A percentile compares a stretch with the other conserved stretches of the same genome.
These are phyloP conservation scores for Xiphophorus couchianus DNA, from an alignment of 2,113 vertebrate genomes.

Conservation along the genomic window DNA sequence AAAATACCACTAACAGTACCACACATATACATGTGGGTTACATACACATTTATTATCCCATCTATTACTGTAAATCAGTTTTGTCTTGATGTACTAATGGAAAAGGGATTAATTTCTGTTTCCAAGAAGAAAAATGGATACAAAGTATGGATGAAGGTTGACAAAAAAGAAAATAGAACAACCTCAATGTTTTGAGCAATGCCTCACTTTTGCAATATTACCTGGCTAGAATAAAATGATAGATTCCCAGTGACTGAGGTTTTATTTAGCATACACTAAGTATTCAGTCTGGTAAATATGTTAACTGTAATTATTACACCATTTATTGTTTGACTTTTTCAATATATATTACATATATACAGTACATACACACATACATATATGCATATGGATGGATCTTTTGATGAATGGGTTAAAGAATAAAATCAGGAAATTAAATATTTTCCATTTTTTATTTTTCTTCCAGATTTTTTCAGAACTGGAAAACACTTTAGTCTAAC, in stretches of 20 bases:
- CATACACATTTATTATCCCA: background rate
- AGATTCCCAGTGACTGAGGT: background rate
- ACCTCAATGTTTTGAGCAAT: background rate
- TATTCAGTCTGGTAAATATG: background rate
- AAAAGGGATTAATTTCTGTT: background rate
- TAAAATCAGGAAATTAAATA: background rate
- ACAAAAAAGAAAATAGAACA: background rate
- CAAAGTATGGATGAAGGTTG: too few species aligned
- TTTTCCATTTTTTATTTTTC: background rate
- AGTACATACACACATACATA: too few species aligned
- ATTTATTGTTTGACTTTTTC: too few species aligned
- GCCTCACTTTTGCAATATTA: background rate
- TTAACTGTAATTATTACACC: background rate
- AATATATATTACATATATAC: too few species aligned
- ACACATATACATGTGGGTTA: too few species aligned
- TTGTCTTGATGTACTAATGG: background rate
- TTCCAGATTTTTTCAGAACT: too few species aligned
- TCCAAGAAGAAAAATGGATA: background rate
- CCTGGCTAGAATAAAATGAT: background rate
- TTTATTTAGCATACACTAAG: background rate
- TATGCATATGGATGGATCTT: too few species aligned
- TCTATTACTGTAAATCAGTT: background rate
- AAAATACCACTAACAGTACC: too few species aligned
- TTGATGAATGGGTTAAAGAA: background rate
- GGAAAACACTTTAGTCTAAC: background rate